These are phyloP conservation scores for Brotula barbata DNA, from an alignment of 2,797 vertebrate species.

Conservation along the genomic window DNA sequence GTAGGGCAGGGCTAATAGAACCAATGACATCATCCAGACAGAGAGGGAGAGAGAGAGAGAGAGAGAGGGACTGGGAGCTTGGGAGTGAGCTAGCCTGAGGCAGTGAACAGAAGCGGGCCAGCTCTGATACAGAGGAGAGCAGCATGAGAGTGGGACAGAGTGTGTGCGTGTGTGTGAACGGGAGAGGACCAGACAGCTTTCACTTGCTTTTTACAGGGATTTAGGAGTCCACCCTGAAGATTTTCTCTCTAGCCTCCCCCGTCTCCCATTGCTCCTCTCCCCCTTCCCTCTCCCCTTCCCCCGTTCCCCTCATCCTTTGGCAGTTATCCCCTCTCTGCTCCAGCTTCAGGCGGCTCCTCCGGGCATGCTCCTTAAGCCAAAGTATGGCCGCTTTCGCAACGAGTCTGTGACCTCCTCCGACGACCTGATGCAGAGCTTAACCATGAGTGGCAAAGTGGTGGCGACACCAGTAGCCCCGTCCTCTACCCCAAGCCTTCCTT, in stretches of 20 bases:
- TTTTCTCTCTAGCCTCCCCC: slow-evolving; percentile 53
- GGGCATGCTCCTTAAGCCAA: slow-evolving; percentile 92
- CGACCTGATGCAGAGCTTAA: slow-evolving; percentile 86
- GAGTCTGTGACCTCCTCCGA: slow-evolving; percentile 88
- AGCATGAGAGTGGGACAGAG: slow-evolving; percentile 66
- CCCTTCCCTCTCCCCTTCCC: slow-evolving; percentile 39
- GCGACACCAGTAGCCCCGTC: slow-evolving; percentile 79
- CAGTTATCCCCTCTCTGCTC: slow-evolving; percentile 57
- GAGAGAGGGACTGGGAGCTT: slow-evolving; percentile 49
- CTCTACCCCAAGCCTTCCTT: slow-evolving; percentile 72
- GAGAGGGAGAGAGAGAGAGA: slow-evolving; percentile 62
- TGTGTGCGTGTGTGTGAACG: slow-evolving; percentile 64
- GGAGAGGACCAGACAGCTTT: slow-evolving; percentile 70
- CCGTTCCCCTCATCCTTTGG: slow-evolving; percentile 48
- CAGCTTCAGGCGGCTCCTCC: slow-evolving; percentile 77
- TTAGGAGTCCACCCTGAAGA: slow-evolving; percentile 62
- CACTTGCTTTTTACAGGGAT: slow-evolving; percentile 60
- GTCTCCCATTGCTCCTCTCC: slow-evolving; percentile 46
- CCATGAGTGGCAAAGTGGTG: slow-evolving; percentile 86
- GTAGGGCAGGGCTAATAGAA: slow-evolving; percentile 81
- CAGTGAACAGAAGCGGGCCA: slow-evolving; percentile 63
- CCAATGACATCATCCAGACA: slow-evolving; percentile 86
- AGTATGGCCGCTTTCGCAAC: slow-evolving; percentile 91
- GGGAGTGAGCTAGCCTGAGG: slow-evolving; percentile 57
- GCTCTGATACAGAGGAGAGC: slow-evolving; percentile 70